Evolutionary conservation across 2,797 vertebrate species (phyloP).

Genomic region (Hyperoplus lanceolatus): DNA sequence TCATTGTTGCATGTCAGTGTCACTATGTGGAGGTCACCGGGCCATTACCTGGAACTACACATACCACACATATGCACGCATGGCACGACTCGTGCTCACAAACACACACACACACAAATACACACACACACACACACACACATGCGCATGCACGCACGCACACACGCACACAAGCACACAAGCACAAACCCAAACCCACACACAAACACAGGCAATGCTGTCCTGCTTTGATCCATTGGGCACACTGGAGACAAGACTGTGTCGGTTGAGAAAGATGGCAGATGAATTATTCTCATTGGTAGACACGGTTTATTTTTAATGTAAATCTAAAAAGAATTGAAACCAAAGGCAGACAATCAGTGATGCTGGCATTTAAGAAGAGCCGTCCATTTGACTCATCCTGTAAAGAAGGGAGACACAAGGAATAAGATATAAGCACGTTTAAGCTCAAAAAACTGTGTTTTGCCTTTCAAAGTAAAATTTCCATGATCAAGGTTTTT

Average conservation of each 20-base stretch:
- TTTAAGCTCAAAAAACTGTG: too few species aligned
- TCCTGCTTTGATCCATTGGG: slow-evolving; percentile 40
- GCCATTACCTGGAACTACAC: slow-evolving; percentile 63
- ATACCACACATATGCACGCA: slow-evolving; percentile 9
- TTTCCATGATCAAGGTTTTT: too few species aligned
- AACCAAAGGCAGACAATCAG: slow-evolving; percentile 63
- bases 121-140: slow-evolving; percentile 6
- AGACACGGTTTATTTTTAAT: slow-evolving; percentile 14
- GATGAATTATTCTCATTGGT: neutral
- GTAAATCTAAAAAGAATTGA: slow-evolving; percentile 33
- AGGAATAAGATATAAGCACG: too few species aligned
- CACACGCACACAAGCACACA: slow-evolving; percentile 13
- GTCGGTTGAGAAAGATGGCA: slow-evolving; percentile 32
- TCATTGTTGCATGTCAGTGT: slow-evolving; percentile 77
- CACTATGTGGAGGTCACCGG: slow-evolving; percentile 72
- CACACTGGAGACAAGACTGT: slow-evolving; percentile 23
- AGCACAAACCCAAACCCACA: neutral
- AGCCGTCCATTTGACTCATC: too few species aligned
- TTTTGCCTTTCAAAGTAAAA: too few species aligned
- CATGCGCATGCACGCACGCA: slow-evolving; percentile 17
- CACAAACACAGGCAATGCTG: slow-evolving; percentile 5
- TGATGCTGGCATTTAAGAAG: slow-evolving; percentile 69
- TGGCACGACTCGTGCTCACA: slow-evolving; percentile 23
- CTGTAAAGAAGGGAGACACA: too few species aligned
- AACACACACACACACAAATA: slow-evolving; percentile 6